These are phyloP conservation scores for Acromyrmex charruanus DNA, from an alignment of 1,140 invertebrate genomes.

Conservation along the genomic window DNA sequence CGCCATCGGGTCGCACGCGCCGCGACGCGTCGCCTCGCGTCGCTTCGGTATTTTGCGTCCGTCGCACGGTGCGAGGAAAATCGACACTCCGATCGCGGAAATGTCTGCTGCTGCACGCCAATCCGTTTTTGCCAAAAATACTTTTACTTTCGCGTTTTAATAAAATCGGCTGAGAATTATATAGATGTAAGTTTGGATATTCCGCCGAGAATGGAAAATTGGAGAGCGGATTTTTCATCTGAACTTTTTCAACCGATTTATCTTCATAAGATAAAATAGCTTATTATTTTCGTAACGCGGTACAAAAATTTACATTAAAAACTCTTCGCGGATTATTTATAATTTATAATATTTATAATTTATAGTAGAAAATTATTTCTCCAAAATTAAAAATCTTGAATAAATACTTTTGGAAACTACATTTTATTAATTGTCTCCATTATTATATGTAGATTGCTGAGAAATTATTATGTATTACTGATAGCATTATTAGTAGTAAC, in stretches of 20 bases:
- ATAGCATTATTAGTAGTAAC: background rate
- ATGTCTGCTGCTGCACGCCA: slow-evolving; percentile 18
- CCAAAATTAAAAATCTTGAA: background rate
- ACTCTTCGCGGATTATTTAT: background rate
- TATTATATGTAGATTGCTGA: background rate
- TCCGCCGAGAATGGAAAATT: background rate
- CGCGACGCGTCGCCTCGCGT: slow-evolving; percentile 35
- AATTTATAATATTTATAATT: background rate
- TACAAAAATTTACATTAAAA: background rate
- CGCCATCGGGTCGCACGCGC: slow-evolving; percentile 65
- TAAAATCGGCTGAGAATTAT: slow-evolving; percentile 12
- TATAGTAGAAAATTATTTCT: slow-evolving; percentile 1
- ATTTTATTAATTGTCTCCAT: background rate
- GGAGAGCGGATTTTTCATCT: background rate
- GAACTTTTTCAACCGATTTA: background rate
- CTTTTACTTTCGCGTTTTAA: background rate
- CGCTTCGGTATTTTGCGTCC: slow-evolving; percentile 44
- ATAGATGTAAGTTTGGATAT: background rate
- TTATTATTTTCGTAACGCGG: slow-evolving; percentile 10
- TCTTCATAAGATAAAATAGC: background rate
- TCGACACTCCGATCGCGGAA: slow-evolving; percentile 29
- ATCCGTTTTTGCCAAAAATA: slow-evolving; percentile 28
- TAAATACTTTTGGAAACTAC: background rate
- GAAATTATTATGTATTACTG: background rate
- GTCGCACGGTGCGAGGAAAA: slow-evolving; percentile 40